These are phyloP conservation scores for zebrafish (Danio rerio) DNA, from an alignment of 2,113 vertebrate species.

Conservation along the genomic window GRCz12tu NC_133176.1:35823501-35824000, in stretches of 20 bases:
- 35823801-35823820: not conserved
- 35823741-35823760: not conserved
- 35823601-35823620: no score
- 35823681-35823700: no score
- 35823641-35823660: no score
- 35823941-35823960: not conserved
- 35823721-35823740: not conserved
- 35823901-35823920: not conserved
- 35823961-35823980: not conserved
- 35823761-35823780: not conserved
- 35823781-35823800: not conserved
- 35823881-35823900: not conserved
- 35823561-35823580: no score
- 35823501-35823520: no score
- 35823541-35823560: no score
- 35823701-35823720: not conserved
- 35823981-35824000: not conserved
- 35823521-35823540: no score
- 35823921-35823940: not conserved
- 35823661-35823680: no score
- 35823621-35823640: no score
- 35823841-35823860: constrained; percentile 9
- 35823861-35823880: not conserved
- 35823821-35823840: not conserved
- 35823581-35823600: no score